Base-by-base conservation (phyloP, 2,113 vertebrate genomes). In the Ursus arctos region DNA sequence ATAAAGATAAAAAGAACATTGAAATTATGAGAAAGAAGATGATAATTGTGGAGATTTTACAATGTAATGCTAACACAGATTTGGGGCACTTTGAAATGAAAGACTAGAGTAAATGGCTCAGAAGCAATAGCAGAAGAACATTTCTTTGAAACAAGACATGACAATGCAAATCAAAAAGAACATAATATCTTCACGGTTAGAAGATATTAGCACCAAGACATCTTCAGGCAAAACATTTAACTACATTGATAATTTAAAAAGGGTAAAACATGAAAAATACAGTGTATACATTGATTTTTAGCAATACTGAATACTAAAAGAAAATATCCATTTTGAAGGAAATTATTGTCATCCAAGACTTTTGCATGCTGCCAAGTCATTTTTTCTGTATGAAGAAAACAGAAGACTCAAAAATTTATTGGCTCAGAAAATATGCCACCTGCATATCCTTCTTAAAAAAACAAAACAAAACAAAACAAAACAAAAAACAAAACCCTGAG, bases 261-360 rank as follows among this genome's bases (percentile, higher is more conserved):
- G 15, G 40, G 43, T 91, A 65, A 79, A 90, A 89, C 12, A 6
- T 55, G 63, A 83, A 76, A 40, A 6, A 28, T 36, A 3, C 28
- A 43, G 10, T 57, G 2, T 72, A 51, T 22, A 11, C 19, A 88
- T 31, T 86, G 43, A 43, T 33, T 65, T 95, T 85, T 31, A 92
- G 69, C 10, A 82, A 67, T 43, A 87, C 51, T 72, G 36, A 83
- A 53, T 79, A 12, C 53, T 33, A 59, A 22, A 6, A 53, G 10
- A 86, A 97, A 85, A 36, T 33, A 49, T 28, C 19, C 77, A 47
- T 87, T 96, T 74, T 94, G 11, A 95, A 16, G 84, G 22, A 86
- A 93, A 90, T 94, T 43, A 79, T 63, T 90, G 16, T 59, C 28
- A 59, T 15, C 57, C 4, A 71, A 86, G 36, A 77, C 10, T 88